Evolutionary conservation across 2,888 invertebrate species (phyloP).

Genomic region (Tiliacea aurago): DNA sequence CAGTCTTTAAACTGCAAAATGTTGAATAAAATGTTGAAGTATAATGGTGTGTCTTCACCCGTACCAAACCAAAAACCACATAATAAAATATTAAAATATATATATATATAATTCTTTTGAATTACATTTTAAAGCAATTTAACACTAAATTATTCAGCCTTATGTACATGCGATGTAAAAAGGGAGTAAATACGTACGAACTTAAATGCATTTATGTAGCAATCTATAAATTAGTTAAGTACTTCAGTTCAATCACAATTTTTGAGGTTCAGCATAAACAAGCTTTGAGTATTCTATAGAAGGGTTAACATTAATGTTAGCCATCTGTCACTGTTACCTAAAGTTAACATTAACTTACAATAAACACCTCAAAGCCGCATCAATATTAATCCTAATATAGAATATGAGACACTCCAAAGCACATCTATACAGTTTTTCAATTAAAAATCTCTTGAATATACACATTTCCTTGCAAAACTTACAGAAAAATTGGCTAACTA

Average conservation of each 20-base stretch:
- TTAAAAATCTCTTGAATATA: constrained; percentile 69
- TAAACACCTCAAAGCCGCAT: constrained; percentile 20
- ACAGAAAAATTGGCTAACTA: constrained; percentile 87
- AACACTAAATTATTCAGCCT: constrained; percentile 80
- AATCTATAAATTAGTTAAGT: constrained; percentile 80
- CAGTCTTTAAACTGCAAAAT: constrained; percentile 32
- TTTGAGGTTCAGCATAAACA: constrained; percentile 64
- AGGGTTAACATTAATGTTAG: constrained; percentile 40
- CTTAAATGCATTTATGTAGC: constrained; percentile 74
- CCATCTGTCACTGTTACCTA: constrained; percentile 5
- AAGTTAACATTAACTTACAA: constrained; percentile 12
- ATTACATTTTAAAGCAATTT: constrained; percentile 72
- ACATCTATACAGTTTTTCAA: constrained; percentile 57
- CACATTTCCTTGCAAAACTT: constrained; percentile 77
- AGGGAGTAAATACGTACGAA: constrained; percentile 72
- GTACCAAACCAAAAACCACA: constrained; percentile 48
- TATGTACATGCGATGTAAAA: constrained; percentile 82
- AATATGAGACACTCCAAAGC: constrained; percentile 53
- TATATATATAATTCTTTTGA: constrained; percentile 42
- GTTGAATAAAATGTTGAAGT: constrained; percentile 27
- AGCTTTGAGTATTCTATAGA: constrained; percentile 67
- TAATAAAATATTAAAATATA: constrained; percentile 46
- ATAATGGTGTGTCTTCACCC: constrained; percentile 27
- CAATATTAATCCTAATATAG: constrained; percentile 55
- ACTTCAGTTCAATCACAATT: constrained; percentile 82